Conservation (phyloP, 1,140 invertebrate species). For the Scylla paramamosain region DNA sequence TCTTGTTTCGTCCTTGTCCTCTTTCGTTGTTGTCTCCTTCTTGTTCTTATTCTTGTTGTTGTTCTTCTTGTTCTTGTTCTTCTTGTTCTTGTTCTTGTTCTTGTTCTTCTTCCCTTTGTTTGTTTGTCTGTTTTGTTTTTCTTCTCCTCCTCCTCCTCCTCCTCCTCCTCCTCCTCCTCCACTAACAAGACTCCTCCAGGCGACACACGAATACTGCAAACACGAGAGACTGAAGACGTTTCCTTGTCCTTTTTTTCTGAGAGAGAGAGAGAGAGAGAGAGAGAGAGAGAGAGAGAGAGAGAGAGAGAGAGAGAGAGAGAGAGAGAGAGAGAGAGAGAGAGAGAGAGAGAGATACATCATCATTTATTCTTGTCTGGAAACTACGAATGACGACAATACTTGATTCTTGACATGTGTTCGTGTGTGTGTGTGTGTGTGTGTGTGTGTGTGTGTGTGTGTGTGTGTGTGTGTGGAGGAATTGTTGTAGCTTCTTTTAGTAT, state of each 20-base stretch:
- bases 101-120: no score
- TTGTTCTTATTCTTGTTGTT: background rate
- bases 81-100: slow-evolving; percentile 7
- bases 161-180: background rate
- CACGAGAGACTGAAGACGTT: no score
- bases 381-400: no score
- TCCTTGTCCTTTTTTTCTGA: background rate
- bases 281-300: no score
- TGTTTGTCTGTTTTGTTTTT: background rate
- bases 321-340: no score
- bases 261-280: no score
- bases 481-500: no score
- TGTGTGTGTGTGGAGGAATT: no score
- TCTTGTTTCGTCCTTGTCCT: background rate
- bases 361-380: no score
- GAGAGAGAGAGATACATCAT: background rate
- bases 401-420: no score
- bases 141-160: slow-evolving; percentile 1
- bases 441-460: background rate
- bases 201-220: background rate
- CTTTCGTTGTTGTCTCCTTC: background rate
- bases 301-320: no score
- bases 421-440: background rate
- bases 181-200: background rate
- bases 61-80: background rate